These are phyloP conservation scores for Hypercompe scribonia DNA, from an alignment of 2,888 invertebrate genomes.

Conservation along the genomic window DNA sequence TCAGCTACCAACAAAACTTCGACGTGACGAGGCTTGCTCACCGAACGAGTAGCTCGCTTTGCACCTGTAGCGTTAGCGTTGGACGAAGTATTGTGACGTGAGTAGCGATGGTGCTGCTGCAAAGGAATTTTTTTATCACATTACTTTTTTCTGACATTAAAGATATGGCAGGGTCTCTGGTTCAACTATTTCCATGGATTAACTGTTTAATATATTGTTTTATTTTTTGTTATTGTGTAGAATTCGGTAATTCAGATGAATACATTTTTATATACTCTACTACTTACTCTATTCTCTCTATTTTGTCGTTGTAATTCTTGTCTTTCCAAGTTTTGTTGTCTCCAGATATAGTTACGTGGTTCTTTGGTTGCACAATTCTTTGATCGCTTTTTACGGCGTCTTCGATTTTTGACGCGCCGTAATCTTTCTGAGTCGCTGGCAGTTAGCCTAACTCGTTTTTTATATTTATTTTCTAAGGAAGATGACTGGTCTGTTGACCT, in stretches of 20 bases:
- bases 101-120: constrained; percentile 17
- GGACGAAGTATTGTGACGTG: constrained; percentile 58
- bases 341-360: constrained; percentile 75
- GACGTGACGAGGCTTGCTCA: constrained; percentile 92
- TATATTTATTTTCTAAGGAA: constrained; percentile 53
- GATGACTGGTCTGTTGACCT: constrained; percentile 63
- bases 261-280: background rate
- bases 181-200: background rate
- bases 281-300: constrained; percentile 56
- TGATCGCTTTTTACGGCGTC: constrained; percentile 72
- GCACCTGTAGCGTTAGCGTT: constrained; percentile 39
- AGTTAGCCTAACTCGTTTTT: constrained; percentile 59
- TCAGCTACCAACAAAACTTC: constrained; percentile 96
- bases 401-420: constrained; percentile 67
- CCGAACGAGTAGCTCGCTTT: constrained; percentile 85
- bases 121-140: background rate
- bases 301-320: constrained; percentile 53
- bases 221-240: background rate
- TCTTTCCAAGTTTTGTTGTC: constrained; percentile 60
- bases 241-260: background rate
- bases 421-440: constrained; percentile 59
- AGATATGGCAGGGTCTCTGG: too few relatives aligned
- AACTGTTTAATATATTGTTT: background rate
- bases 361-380: constrained; percentile 83
- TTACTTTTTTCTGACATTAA: background rate